Conservation (phyloP, 1,140 invertebrate species). For the Dendroctonus valens region DNA sequence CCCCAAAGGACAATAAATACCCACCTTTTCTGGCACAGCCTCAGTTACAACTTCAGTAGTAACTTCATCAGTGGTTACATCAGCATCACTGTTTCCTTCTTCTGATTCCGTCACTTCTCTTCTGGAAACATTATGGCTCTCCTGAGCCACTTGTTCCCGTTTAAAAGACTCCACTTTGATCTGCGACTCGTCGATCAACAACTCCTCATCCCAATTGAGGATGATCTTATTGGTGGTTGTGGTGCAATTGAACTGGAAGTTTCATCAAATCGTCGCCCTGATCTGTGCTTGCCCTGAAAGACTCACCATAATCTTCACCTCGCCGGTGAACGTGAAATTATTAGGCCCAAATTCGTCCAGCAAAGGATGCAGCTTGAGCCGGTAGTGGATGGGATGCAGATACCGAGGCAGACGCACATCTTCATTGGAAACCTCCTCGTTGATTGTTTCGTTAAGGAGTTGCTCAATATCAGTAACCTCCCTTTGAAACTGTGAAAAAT, state of each 20-base stretch:
- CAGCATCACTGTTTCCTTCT: not conserved
- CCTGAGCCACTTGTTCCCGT: constrained; percentile 20
- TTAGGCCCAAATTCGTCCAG: constrained; percentile 38
- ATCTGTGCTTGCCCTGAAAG: not conserved
- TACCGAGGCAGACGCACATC: constrained; percentile 38
- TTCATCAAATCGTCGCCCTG: not conserved
- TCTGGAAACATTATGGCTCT: constrained; percentile 23
- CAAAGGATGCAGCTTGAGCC: constrained; percentile 40
- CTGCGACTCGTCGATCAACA: constrained; percentile 36
- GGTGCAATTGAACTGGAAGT: constrained; percentile 32
- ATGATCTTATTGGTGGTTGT: constrained; percentile 42
- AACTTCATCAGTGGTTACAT: constrained; percentile 18
- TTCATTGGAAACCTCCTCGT: constrained; percentile 37
- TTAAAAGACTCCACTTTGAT: constrained; percentile 33
- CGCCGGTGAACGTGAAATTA: constrained; percentile 44
- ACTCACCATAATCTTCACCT: constrained; percentile 39
- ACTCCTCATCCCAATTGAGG: constrained; percentile 40
- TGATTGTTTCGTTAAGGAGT: constrained; percentile 44
- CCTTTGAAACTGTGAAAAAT: constrained; percentile 33
- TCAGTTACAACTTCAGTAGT: constrained; percentile 14
- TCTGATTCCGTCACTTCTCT: constrained; percentile 22
- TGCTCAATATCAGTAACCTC: constrained; percentile 43
- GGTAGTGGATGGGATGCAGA: constrained; percentile 39
- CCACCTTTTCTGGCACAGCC: constrained; percentile 5
- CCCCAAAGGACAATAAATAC: not conserved